Percentiles rank a stretch among this genome's conserved stretches.
These are phyloP conservation scores for Napeogenes sylphis DNA, from an alignment of 2,888 invertebrate species.

Conservation along the genomic window DNA sequence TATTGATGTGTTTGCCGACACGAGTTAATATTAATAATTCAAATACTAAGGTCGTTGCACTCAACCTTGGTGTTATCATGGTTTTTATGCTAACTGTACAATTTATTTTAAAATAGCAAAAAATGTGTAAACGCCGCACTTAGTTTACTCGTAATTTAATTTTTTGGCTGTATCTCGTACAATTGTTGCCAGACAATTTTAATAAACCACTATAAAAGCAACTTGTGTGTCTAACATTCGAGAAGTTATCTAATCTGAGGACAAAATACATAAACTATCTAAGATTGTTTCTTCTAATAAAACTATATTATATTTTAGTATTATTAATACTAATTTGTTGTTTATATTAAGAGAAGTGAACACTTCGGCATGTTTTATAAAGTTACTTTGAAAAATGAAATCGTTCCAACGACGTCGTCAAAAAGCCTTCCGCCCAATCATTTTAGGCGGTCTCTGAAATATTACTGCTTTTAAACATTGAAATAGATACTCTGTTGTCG, in stretches of 20 bases:
- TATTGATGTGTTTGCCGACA: slow-evolving; percentile 3
- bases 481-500: slow-evolving; percentile 32
- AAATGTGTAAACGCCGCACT: neutral
- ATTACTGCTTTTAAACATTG: slow-evolving; percentile 42
- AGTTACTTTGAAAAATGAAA: slow-evolving; percentile 63
- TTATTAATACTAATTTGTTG: too few relatives aligned
- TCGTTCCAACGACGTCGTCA: slow-evolving; percentile 45
- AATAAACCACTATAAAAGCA: slow-evolving; percentile 15
- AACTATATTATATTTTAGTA: neutral
- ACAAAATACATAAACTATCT: neutral
- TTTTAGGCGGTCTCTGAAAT: slow-evolving; percentile 48
- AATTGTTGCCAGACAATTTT: slow-evolving; percentile 23
- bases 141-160: slow-evolving; percentile 12
- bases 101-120: slow-evolving; percentile 1
- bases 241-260: slow-evolving; percentile 1
- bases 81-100: slow-evolving; percentile 6
- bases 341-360: slow-evolving; percentile 18
- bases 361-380: slow-evolving; percentile 26
- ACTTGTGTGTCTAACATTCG: slow-evolving; percentile 11
- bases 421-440: slow-evolving; percentile 51
- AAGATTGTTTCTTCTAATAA: neutral
- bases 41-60: slow-evolving; percentile 7
- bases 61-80: slow-evolving; percentile 5
- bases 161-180: slow-evolving; percentile 21
- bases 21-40: slow-evolving; percentile 12